phyloP scores from a whole-genome alignment of 2,888 invertebrate genomes.

The Andrena haemorrhoa region DNA sequence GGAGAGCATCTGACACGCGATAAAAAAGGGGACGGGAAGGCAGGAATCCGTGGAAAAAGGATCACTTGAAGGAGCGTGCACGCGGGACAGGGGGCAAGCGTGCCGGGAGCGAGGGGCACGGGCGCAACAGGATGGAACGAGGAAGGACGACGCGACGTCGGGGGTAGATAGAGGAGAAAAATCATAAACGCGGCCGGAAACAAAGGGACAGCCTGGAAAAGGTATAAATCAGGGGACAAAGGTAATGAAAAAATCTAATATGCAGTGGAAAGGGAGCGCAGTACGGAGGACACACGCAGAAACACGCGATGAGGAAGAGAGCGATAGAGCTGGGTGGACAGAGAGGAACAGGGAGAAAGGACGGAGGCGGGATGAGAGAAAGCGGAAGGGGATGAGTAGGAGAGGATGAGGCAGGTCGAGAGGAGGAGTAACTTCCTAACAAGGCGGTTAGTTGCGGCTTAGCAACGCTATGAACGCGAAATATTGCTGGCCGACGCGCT shows the following conservation, averaged over 20 bases:
- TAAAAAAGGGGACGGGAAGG: neutral
- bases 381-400: conserved; percentile 67
- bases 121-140: neutral
- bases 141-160: neutral
- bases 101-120: neutral
- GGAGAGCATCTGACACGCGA: neutral
- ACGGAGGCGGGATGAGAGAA: conserved; percentile 41
- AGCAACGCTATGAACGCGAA: conserved; percentile 81
- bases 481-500: conserved; percentile 76
- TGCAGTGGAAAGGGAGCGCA: conserved; percentile 11
- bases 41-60: neutral
- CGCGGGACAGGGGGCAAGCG: neutral
- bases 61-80: neutral
- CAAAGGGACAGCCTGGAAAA: neutral
- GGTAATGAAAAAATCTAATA: conserved; percentile 56
- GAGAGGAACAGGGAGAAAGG: neutral
- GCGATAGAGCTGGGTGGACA: conserved; percentile 6
- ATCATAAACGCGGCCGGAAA: conserved; percentile 25
- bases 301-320: conserved; percentile 16
- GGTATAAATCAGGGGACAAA: conserved; percentile 37
- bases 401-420: conserved; percentile 63
- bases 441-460: conserved; percentile 84
- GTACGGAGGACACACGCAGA: conserved; percentile 1
- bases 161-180: conserved; percentile 19
- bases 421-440: conserved; percentile 83